Conservation (phyloP, 2,113 vertebrate genomes). For the Formicarius rufipectus region DNA sequence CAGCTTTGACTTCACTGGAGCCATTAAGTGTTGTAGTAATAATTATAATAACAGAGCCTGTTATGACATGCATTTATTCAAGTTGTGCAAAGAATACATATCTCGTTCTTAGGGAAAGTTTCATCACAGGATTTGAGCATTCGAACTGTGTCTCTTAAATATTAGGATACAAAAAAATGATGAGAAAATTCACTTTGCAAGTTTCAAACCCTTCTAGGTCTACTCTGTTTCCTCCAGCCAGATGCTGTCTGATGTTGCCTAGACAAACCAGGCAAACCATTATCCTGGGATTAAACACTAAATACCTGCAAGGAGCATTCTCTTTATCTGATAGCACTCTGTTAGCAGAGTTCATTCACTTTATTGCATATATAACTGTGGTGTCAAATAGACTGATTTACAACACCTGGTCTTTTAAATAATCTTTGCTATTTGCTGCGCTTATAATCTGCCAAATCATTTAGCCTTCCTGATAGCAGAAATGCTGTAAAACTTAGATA, state of each 20-base stretch:
- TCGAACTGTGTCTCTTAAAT: conserved; percentile 39
- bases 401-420: conserved; percentile 67
- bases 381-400: conserved; percentile 67
- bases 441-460: conserved; percentile 69
- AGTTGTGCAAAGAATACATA: neutral
- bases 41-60: neutral
- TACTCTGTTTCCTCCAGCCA: conserved; percentile 44
- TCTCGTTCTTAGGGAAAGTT: neutral
- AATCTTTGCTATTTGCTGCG: conserved; percentile 63
- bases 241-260: conserved; percentile 47
- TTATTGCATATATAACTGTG: conserved; percentile 65
- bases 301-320: conserved; percentile 64
- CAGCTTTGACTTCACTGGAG: neutral
- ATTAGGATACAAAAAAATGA: neutral
- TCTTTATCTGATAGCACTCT: conserved; percentile 53
- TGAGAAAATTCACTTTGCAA: conserved; percentile 3
- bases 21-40: neutral
- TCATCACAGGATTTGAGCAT: neutral
- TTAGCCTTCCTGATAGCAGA: conserved; percentile 66
- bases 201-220: conserved; percentile 1
- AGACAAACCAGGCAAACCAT: conserved; percentile 50
- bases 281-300: conserved; percentile 68
- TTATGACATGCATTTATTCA: neutral
- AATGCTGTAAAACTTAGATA: conserved; percentile 72
- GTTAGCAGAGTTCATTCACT: conserved; percentile 60